Evolutionary conservation across 2,888 invertebrate species (phyloP), one percentile per base, ranked within the genome.

Genomic region (Coleophora flavipennella): DNA sequence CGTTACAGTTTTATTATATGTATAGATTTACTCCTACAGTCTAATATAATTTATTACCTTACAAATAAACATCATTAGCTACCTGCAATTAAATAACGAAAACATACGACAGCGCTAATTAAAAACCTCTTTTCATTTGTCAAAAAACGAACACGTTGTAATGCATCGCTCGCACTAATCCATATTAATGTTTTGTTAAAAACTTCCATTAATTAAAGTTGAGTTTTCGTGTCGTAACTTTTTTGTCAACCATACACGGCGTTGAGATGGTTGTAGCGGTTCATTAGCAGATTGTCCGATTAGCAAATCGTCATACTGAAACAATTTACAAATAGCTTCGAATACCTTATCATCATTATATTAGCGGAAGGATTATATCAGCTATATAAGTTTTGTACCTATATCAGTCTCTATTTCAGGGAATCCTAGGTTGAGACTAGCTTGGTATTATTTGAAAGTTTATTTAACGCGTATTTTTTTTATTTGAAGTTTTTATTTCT

Each of bases 151-250:
- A 49, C 45, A 42, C 38, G 38, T 31, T 20, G 42, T 42, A 41
- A 62, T 60, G 59, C 61, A 62, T 62, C 50, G 51, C 53, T 49
- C 46, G 25, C 37, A 42, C 53, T 69, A 62, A 67, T 71, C 57
- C 66, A 68, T 68, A 71, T 70, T 66, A 67, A 73, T 68, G 48
- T 62, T 50, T 56, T 61, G 59, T 61, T 59, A 51, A 67, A 71
- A 20, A 67, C 49, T 43, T 31, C 12, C 41, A 49, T 47, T 52
- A 46, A 49, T 48, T 50, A 45, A 40, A 62, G 62, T 59, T 55
- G 59, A 53, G 62, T 59, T 55, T 49, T 40, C 41, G 41, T 48
- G 43, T 45, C 43, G 41, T 44, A 42, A 52, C 42, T 51, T 70
- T 53, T 73, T 70, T 68, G 67, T 50, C 57, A 51, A 67, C 73